Conservation (phyloP, 1,140 invertebrate genomes). For the Temnothorax curvispinosus region DNA sequence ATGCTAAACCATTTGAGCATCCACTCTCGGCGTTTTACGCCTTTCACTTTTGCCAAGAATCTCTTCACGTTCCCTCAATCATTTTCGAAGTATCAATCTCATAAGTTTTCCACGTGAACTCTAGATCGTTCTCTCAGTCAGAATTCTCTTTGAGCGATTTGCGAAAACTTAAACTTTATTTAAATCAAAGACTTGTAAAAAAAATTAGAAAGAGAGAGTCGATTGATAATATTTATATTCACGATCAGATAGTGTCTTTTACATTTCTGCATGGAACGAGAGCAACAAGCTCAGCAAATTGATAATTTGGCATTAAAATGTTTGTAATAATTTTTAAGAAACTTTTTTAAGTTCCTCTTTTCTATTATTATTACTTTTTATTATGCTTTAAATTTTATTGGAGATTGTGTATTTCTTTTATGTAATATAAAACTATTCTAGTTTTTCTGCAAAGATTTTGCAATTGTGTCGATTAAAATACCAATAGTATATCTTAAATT, state of each 20-base stretch:
- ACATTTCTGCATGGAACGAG: not conserved
- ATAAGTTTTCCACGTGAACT: conserved; percentile 57
- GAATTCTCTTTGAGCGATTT: not conserved
- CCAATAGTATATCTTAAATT: not conserved
- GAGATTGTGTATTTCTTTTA: not conserved
- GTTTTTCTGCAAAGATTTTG: not conserved
- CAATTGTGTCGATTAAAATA: not conserved
- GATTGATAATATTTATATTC: not conserved
- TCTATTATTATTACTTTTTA: not conserved
- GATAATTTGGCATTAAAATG: not conserved
- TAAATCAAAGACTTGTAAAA: not conserved
- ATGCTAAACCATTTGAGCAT: conserved; percentile 63
- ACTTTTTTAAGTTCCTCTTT: not conserved
- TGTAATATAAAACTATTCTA: not conserved
- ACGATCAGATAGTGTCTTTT: not conserved
- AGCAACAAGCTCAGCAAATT: too few species aligned
- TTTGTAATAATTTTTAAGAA: not conserved
- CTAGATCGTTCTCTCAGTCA: not conserved
- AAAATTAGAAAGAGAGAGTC: too few species aligned
- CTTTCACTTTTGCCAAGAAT: conserved; percentile 32
- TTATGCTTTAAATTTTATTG: not conserved
- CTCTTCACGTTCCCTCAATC: conserved; percentile 22
- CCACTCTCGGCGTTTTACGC: conserved; percentile 25
- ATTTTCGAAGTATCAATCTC: conserved; percentile 39
- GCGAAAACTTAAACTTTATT: not conserved